These are phyloP conservation scores for Himalopsyche kuldschensis DNA, from an alignment of 2,888 invertebrate genomes.

Conservation along the genomic window DNA sequence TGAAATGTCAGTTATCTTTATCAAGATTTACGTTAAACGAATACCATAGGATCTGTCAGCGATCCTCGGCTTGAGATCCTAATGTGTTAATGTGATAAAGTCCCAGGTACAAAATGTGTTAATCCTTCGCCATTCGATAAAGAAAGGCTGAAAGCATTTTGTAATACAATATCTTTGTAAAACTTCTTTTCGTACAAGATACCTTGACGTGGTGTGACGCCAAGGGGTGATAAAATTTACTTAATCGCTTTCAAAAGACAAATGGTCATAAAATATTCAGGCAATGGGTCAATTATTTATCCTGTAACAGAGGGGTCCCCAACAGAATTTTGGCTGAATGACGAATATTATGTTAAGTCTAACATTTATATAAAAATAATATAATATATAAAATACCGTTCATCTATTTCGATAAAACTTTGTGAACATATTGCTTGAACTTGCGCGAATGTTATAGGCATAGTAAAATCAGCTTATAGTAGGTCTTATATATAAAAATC, in stretches of 20 bases:
- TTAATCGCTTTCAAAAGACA: not conserved
- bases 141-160: slow-evolving; percentile 16
- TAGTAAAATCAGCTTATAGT: too few species aligned
- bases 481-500: too few species aligned
- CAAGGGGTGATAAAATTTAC: slow-evolving; percentile 12
- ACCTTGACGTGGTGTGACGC: slow-evolving; percentile 3
- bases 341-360: too few species aligned
- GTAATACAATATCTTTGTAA: slow-evolving; percentile 26
- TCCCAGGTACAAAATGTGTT: slow-evolving; percentile 9
- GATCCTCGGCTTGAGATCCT: not conserved
- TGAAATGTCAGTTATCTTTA: not conserved
- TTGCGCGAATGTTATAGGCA: too few species aligned
- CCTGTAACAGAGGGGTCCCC: not conserved
- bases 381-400: too few species aligned
- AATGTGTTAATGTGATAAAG: not conserved
- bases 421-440: too few species aligned
- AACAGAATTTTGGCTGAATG: too few species aligned
- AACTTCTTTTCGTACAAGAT: not conserved
- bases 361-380: too few species aligned
- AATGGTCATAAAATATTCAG: not conserved
- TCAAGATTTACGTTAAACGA: not conserved
- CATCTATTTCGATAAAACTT: too few species aligned
- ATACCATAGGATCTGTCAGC: not conserved
- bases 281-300: not conserved
- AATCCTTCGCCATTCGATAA: slow-evolving; percentile 6